These are phyloP conservation scores for Scaptomyza tumidula DNA, from an alignment of 2,888 invertebrate species.

Conservation along the genomic window DNA sequence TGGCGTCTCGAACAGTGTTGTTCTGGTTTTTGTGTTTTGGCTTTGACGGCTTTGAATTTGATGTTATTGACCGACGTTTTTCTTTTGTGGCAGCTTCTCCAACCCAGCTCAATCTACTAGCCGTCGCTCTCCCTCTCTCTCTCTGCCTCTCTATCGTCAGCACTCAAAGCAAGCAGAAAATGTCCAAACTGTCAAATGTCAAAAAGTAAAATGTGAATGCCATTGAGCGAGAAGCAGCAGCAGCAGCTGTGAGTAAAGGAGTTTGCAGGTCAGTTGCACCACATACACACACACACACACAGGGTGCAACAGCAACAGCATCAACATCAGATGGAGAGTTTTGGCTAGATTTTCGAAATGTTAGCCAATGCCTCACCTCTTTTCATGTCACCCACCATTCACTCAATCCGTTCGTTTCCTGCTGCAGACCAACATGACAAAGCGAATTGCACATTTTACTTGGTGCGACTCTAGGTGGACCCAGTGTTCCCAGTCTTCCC, in stretches of 20 bases:
- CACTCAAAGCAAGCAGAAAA: constrained; percentile 67
- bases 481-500: constrained; percentile 4
- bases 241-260: neutral
- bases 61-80: constrained; percentile 63
- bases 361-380: constrained; percentile 42
- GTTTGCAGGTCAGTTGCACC: constrained; percentile 6
- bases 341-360: constrained; percentile 42
- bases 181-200: constrained; percentile 78
- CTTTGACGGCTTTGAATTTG: constrained; percentile 68
- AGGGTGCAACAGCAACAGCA: constrained; percentile 10
- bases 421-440: constrained; percentile 61
- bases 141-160: constrained; percentile 20
- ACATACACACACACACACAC: neutral
- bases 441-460: constrained; percentile 64
- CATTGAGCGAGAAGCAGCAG: too few relatives aligned
- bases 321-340: neutral
- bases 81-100: constrained; percentile 35
- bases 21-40: constrained; percentile 41
- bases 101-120: neutral
- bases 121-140: neutral
- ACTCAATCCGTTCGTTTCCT: constrained; percentile 21
- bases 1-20: neutral
- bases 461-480: neutral
- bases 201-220: constrained; percentile 76
- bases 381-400: constrained; percentile 58